Percentiles rank a stretch among this genome's conserved stretches.
phyloP scores from a whole-genome alignment of 2,113 vertebrate genomes.

The Psephotus haematonotus region DNA sequence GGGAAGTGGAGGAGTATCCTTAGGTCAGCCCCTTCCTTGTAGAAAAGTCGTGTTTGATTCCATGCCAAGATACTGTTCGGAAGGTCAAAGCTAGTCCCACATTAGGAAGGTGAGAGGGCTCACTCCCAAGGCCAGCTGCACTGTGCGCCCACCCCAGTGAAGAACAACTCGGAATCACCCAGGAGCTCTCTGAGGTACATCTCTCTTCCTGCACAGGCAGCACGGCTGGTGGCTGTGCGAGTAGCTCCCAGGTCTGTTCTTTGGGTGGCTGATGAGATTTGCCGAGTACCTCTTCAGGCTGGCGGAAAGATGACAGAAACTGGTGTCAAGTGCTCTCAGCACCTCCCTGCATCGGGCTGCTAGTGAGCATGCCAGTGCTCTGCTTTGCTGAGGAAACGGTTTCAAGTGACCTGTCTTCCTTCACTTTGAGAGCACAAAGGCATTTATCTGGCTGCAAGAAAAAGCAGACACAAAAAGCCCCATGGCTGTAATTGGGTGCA shows the following conservation, averaged over 20 bases:
- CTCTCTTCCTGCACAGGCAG: neutral
- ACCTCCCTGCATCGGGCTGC: neutral
- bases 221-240: accelerated
- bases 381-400: neutral
- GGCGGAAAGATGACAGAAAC: neutral
- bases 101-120: neutral
- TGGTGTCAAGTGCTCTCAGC: neutral
- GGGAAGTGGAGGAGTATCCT: neutral
- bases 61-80: neutral
- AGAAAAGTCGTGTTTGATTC: neutral
- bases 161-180: neutral
- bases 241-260: neutral
- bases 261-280: neutral
- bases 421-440: neutral
- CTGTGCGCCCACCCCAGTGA: neutral
- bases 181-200: neutral
- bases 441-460: accelerated
- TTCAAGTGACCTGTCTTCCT: neutral
- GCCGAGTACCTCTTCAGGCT: slow-evolving; percentile 33
- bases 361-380: neutral
- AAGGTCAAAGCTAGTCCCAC: neutral
- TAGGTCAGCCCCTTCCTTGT: neutral
- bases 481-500: neutral
- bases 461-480: neutral
- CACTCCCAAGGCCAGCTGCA: neutral